phyloP scores from a whole-genome alignment of 2,113 vertebrate genomes.

The Columba livia region DNA sequence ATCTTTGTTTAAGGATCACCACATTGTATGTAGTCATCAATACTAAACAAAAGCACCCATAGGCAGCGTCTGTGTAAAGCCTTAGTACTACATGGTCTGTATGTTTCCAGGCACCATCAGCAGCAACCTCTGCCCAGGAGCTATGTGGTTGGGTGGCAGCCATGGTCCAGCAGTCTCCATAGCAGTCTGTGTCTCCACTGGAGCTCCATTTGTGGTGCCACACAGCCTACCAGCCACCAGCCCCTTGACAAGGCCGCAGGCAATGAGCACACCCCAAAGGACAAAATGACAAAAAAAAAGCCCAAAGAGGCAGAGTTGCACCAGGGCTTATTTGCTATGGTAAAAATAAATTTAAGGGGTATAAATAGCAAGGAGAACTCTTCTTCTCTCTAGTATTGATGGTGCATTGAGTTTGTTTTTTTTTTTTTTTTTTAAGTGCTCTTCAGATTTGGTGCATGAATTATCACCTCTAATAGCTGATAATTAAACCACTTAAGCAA shows the following conservation, averaged over 20 bases:
- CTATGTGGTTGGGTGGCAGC: accelerated
- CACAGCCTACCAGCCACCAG: background rate
- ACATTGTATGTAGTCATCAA: background rate
- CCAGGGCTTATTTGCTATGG: background rate
- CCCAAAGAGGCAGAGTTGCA: background rate
- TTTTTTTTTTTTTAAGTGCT: background rate
- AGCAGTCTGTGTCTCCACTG: background rate
- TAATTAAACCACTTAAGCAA: conserved; percentile 69
- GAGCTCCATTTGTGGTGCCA: background rate
- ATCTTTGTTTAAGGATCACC: background rate
- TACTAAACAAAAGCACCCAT: background rate
- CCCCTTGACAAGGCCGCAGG: background rate
- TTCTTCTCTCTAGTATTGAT: background rate
- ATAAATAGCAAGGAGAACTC: background rate
- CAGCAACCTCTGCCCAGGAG: background rate
- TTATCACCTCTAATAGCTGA: conserved; percentile 74
- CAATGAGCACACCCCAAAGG: background rate
- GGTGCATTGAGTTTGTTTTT: background rate
- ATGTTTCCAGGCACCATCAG: background rate
- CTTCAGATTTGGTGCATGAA: conserved; percentile 61
- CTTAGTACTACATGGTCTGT: accelerated
- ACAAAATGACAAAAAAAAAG: background rate
- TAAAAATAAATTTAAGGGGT: background rate
- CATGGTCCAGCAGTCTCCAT: background rate
- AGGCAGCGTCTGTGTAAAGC: background rate